A percentile compares a stretch with the other conserved stretches of the same genome.
Evolutionary conservation across 1,140 invertebrate species (phyloP).

Genomic region (Heliconius eleuchia): DNA sequence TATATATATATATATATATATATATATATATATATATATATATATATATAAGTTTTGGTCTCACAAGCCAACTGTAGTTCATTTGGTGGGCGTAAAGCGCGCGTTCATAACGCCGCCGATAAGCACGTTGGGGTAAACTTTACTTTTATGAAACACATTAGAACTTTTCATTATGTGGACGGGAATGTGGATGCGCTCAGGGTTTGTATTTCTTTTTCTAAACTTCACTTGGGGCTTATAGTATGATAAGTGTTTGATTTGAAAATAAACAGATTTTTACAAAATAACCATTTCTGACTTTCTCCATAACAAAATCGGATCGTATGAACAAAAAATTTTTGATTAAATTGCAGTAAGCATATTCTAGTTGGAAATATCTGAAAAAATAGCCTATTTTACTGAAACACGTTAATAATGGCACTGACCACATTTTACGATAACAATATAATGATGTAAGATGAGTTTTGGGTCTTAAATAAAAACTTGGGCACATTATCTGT

Average conservation of each 20-base stretch:
- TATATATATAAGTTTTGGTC: not conserved
- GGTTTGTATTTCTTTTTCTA: not conserved
- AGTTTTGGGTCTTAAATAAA: not conserved
- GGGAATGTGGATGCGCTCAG: not conserved
- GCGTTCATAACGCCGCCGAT: conserved; percentile 7
- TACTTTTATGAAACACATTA: conserved; percentile 14
- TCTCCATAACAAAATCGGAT: not conserved
- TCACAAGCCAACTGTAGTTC: not conserved
- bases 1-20: no score
- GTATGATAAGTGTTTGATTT: not conserved
- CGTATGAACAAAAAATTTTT: not conserved
- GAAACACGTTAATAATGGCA: no score
- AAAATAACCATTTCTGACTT: not conserved
- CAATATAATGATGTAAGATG: not conserved
- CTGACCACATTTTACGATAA: not conserved
- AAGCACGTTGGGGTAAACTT: conserved; percentile 8
- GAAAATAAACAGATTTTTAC: not conserved
- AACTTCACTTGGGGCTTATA: not conserved
- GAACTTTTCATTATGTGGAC: conserved; percentile 13
- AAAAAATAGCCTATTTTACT: no score
- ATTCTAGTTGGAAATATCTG: no score
- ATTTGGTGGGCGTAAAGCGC: not conserved
- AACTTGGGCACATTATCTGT: not conserved
- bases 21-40: not conserved
- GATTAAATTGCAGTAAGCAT: no score